Evolutionary conservation across 2,113 vertebrate species (phyloP).

Genomic region (Engraulis encrasicolus): DNA sequence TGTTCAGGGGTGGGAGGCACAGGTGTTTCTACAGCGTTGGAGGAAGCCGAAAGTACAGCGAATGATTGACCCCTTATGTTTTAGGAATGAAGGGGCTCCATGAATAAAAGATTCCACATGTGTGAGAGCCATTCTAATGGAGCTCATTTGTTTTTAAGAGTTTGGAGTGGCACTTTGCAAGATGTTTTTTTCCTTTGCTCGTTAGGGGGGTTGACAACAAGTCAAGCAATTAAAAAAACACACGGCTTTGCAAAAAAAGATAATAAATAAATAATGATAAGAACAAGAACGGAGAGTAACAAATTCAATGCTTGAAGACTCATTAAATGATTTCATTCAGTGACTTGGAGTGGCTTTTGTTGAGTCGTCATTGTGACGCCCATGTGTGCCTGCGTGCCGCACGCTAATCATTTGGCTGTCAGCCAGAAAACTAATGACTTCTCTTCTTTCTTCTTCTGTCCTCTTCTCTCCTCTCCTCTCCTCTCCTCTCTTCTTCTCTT

Average conservation of each 20-base stretch:
- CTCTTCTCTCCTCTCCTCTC: neutral
- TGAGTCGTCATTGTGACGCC: neutral
- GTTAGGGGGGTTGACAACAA: neutral
- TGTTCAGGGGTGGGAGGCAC: neutral
- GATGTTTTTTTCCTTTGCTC: neutral
- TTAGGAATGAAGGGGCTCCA: conserved; percentile 1
- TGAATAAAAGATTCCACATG: conserved; percentile 6
- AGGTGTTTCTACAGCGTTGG: neutral
- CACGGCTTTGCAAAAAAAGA: neutral
- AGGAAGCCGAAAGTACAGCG: neutral
- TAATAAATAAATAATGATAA: neutral
- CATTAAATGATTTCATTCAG: neutral
- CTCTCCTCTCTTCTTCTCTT: neutral
- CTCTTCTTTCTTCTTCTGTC: no score
- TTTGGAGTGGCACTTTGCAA: neutral
- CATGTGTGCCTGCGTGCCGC: no score
- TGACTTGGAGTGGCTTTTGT: neutral
- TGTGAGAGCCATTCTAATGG: neutral
- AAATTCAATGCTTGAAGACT: neutral
- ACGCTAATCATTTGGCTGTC: neutral
- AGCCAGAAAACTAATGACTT: neutral
- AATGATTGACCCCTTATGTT: conserved; percentile 1
- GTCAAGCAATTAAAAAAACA: neutral
- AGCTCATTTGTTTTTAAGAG: neutral
- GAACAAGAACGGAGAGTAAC: neutral